These are phyloP conservation scores for Neolamprologus brichardi DNA, from an alignment of 2,113 vertebrate species.

Conservation along the genomic window DNA sequence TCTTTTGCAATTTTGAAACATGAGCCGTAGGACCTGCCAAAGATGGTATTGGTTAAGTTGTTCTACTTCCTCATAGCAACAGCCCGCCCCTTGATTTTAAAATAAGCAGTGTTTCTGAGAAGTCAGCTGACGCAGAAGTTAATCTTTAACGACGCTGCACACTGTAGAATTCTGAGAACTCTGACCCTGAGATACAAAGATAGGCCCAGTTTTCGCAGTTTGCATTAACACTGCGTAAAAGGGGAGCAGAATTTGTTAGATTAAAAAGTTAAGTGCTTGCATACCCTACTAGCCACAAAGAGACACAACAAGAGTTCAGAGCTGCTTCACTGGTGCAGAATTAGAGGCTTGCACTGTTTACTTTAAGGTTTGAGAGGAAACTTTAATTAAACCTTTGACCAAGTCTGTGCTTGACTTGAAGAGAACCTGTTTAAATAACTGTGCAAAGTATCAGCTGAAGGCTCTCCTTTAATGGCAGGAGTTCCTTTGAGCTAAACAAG, in stretches of 20 bases:
- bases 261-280: not conserved
- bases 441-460: not conserved
- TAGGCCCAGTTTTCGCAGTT: not conserved
- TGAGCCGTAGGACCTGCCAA: conserved; percentile 2
- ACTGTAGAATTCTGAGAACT: conserved; percentile 34
- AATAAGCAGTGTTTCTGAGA: conserved; percentile 67
- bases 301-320: not conserved
- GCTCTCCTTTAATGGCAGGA: not conserved
- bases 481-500: not conserved
- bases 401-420: not conserved
- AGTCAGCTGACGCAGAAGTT: conserved; percentile 59
- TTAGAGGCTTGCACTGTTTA: not conserved
- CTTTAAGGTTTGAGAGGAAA: not conserved
- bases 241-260: not conserved
- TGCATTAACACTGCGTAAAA: not conserved
- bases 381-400: not conserved
- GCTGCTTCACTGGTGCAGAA: not conserved
- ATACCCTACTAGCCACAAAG: not conserved
- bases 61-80: conserved; percentile 61
- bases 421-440: not conserved
- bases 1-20: conserved; percentile 7
- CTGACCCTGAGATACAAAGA: not conserved
- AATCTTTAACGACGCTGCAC: conserved; percentile 31
- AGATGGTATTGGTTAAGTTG: conserved; percentile 22
- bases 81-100: conserved; percentile 47